Evolutionary conservation across 2,888 invertebrate genomes (phyloP).

Genomic region (Rhopalosiphum nymphaeae): DNA sequence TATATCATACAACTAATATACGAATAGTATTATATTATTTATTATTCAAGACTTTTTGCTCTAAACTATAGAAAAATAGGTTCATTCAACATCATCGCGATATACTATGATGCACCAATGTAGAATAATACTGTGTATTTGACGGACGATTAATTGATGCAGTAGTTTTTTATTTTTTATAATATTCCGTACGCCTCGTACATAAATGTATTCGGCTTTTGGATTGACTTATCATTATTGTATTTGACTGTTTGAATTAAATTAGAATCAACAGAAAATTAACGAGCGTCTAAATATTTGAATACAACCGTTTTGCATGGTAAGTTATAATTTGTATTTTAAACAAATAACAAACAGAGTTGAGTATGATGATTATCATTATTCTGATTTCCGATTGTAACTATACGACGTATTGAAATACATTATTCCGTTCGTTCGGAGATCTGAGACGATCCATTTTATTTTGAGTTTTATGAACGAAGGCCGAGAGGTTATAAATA

Average conservation of each 20-base stretch:
- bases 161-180: neutral
- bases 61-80: neutral
- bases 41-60: neutral
- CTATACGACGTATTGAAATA: neutral
- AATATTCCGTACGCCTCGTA: neutral
- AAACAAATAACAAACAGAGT: slow-evolving; percentile 13
- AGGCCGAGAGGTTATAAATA: slow-evolving; percentile 18
- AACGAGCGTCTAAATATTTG: slow-evolving; percentile 19
- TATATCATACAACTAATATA: neutral
- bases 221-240: neutral
- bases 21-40: neutral
- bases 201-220: neutral
- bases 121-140: neutral
- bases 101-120: neutral
- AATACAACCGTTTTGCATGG: neutral
- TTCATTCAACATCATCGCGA: neutral
- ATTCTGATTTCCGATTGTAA: neutral
- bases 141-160: neutral
- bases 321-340: slow-evolving; percentile 17
- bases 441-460: neutral
- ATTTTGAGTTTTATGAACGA: slow-evolving; percentile 20
- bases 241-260: slow-evolving; percentile 27
- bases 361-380: neutral
- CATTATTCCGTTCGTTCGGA: neutral
- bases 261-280: slow-evolving; percentile 30